These are phyloP conservation scores for Strix aluco DNA, from an alignment of 2,113 vertebrate genomes.

Conservation along the genomic window DNA sequence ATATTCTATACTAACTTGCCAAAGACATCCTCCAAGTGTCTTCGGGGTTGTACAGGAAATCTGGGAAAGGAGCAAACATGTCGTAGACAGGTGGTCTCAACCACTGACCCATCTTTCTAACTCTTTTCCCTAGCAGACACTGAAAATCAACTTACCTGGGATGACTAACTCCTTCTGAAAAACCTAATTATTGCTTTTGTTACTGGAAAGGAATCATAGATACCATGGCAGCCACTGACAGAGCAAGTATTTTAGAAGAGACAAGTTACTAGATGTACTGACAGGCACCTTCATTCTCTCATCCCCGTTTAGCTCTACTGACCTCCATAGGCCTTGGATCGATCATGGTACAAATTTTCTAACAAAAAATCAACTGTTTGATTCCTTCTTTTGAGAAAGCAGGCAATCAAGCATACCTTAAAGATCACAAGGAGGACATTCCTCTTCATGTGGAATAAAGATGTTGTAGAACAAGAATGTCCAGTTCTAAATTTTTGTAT, in stretches of 20 bases:
- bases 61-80: background rate
- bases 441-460: background rate
- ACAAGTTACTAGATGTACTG: background rate
- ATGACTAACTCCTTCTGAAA: background rate
- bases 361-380: background rate
- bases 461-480: background rate
- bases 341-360: background rate
- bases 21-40: background rate
- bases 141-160: background rate
- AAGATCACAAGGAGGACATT: background rate
- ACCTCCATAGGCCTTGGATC: background rate
- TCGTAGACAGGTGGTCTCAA: background rate
- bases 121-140: background rate
- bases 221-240: background rate
- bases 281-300: background rate
- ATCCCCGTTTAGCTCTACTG: background rate
- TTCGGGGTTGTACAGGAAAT: background rate
- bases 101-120: background rate
- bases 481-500: background rate
- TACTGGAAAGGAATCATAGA: background rate
- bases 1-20: background rate
- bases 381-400: background rate
- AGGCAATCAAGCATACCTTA: background rate
- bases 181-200: background rate
- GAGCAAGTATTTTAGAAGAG: background rate